Evolutionary conservation across 2,797 vertebrate species (phyloP), one percentile per base, ranked within the genome.

Genomic region (Danio aesculapii): DNA sequence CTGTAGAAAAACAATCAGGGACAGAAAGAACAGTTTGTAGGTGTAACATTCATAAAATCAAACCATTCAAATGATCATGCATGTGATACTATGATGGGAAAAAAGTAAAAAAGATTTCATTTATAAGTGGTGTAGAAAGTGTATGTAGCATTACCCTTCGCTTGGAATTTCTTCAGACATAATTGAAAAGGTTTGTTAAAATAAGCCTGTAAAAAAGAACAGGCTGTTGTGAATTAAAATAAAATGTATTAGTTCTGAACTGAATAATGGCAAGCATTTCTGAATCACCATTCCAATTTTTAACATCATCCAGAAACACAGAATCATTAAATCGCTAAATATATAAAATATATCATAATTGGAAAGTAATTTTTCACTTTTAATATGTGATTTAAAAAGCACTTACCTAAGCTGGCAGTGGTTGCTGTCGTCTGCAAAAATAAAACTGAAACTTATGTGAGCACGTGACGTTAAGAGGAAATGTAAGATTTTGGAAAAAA

Each of bases 391-490:
- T 73, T 12, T n/a, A 16, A 47, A 47, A 63, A 10, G 30, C 43
- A 58, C 52, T 30, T n/a, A 67, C 63, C 13, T 53, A 41, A 14
- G 39, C 39, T 44, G 16, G 0, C 3, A 55, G n/a, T 16, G 6
- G n/a, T 4, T 30, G 30, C 30, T 46, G 75, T 57, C 67, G 63
- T 58, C 49, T 44, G 14, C 41, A 16, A 19, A n/a, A 30, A 30
- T 17, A 9, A 67, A 67, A 47, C 8, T 3, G 43, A 77, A 77
- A 21, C 63, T 67, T 44, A 46, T 13, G 19, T 47, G 14, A n/a
- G 63, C 52, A 58, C 49, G 72, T 62, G 72, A 67, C 14, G 17
- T 47, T 4, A 58, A 57, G 39, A 47, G 75, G 63, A 68, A 46
- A 57, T n/a, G n/a, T n/a, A 43, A 9, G 5, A 50, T 6, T 14